phyloP scores from a whole-genome alignment of 2,888 invertebrate genomes.

The Clunio marinus region DNA sequence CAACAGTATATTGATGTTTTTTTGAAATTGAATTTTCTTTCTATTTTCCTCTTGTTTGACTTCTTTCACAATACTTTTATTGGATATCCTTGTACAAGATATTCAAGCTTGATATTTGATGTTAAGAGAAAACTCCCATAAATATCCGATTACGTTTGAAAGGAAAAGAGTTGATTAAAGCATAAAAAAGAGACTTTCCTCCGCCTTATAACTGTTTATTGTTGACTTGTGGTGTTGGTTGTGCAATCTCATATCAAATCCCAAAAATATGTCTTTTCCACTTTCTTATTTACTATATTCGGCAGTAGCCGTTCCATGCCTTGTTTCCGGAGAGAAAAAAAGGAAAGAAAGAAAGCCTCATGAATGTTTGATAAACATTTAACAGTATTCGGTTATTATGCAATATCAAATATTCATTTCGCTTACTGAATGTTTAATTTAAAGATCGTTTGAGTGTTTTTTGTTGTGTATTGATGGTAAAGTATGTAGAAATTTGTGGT shows the following conservation, averaged over 20 bases:
- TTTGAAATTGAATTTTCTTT: background rate
- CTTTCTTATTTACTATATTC: background rate
- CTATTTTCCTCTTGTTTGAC: background rate
- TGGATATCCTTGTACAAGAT: too few relatives aligned
- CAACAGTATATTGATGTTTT: too few relatives aligned
- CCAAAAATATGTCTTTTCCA: background rate
- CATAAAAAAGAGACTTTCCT: constrained; percentile 15
- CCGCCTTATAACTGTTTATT: constrained; percentile 34
- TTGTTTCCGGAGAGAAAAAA: background rate
- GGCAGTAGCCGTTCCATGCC: too few relatives aligned
- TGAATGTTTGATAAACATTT: constrained; percentile 22
- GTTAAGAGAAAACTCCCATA: background rate
- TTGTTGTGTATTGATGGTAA: background rate
- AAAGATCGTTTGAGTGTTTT: background rate
- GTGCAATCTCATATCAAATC: background rate
- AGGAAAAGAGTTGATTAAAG: constrained; percentile 21
- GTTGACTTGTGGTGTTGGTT: constrained; percentile 6
- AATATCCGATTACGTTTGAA: background rate
- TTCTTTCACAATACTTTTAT: too few relatives aligned
- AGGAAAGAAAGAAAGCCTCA: background rate
- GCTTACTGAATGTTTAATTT: background rate
- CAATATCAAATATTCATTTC: constrained; percentile 13
- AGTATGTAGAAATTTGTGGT: background rate
- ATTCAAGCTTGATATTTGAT: too few relatives aligned
- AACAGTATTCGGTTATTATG: constrained; percentile 21